Evolutionary conservation across 2,888 invertebrate genomes (phyloP), one percentile per base, ranked within the genome.

Genomic region (Epirrita christyi): DNA sequence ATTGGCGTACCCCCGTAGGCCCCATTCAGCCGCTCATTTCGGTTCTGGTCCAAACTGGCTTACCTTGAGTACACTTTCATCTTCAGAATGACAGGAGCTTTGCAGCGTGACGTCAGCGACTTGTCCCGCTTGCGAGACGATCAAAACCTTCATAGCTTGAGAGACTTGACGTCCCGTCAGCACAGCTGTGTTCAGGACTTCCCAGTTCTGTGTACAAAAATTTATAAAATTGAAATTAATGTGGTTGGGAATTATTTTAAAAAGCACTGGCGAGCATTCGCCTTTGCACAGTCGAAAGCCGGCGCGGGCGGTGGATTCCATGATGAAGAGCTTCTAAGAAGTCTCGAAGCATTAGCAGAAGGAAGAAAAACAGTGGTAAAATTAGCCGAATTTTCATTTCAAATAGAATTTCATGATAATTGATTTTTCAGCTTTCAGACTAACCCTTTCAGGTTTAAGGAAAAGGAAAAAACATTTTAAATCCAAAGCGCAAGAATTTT

Each of bases 21-120:
- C 21, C 21, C 21, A 21, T 3, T 21, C 21, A 21, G 21, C 21
- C 21, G 4, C 21, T 4, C 21, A 21, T 21, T 21, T 21, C 21
- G 2, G 2, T 32, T 32, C 32, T 32, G 8, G 7, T 32, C 8
- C 32, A 32, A 32, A 32, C 32, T 32, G 32, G 8, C 68, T 81
- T 92, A 98, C 99, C 95, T 99, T 98, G 55, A 99, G 94, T 28
- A 98, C 98, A 78, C 98, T 98, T 84, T 98, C 98, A 83, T 99
- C 98, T 75, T 97, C 97, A 4, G 98, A 98, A 81, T 97, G 96
- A 83, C 98, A 99, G 57, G 98, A 97, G 67, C 98, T 97, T 85
- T 98, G 97, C 61, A 97, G 93, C 15, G 98, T 98, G 69, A 99
- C 98, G 87, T 99, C 98, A 58, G 97, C 97, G 6, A 98, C 97